These are phyloP conservation scores for Heliconius ethilla DNA, from an alignment of 2,888 invertebrate genomes.

Conservation along the genomic window DNA sequence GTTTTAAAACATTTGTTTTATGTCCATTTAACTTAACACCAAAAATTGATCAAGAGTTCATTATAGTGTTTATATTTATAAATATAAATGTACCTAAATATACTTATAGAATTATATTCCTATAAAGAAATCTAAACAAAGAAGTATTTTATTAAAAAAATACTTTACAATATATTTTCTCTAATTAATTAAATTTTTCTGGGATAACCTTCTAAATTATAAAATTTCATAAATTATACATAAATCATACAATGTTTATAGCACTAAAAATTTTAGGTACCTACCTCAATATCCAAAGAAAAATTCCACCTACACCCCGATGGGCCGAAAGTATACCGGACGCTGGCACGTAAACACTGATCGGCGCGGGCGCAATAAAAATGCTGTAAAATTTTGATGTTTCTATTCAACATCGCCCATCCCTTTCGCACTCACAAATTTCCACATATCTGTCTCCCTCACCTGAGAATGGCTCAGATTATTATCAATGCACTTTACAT, in stretches of 20 bases:
- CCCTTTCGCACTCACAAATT: conserved; percentile 52
- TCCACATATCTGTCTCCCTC: conserved; percentile 53
- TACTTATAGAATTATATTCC: too few species aligned
- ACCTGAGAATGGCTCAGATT: conserved; percentile 74
- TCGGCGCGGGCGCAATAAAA: conserved; percentile 77
- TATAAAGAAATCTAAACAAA: too few species aligned
- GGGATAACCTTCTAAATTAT: not conserved
- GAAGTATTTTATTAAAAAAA: too few species aligned
- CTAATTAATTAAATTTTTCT: not conserved
- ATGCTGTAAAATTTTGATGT: conserved; percentile 82
- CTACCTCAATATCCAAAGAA: conserved; percentile 50
- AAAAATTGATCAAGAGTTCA: too few species aligned
- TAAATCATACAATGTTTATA: conserved; percentile 24
- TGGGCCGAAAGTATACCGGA: conserved; percentile 63
- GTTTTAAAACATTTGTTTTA: too few species aligned
- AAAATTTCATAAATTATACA: not conserved
- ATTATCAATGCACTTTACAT: conserved; percentile 82
- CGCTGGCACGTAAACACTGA: conserved; percentile 73
- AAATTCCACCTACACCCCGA: conserved; percentile 52
- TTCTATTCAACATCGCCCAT: conserved; percentile 72
- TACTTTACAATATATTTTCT: too few species aligned
- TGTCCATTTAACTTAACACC: too few species aligned
- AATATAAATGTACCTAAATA: too few species aligned
- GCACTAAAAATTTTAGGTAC: conserved; percentile 46
- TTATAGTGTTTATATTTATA: too few species aligned